phyloP scores from a whole-genome alignment of 2,113 vertebrate genomes.

The Forbesichthys papilliferus region DNA sequence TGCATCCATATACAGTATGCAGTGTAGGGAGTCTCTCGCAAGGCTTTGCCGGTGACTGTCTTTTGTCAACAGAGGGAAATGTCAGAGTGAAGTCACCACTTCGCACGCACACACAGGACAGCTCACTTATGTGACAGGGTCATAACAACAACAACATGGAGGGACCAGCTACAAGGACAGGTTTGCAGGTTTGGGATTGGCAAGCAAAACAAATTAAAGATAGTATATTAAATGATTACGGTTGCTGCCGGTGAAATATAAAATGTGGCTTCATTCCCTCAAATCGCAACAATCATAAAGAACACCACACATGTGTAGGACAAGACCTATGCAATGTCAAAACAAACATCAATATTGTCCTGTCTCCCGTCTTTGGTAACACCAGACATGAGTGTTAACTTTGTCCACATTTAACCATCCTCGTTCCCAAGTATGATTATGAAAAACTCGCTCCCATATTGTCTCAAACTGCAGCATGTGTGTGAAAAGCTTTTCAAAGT shows the following conservation, averaged over 20 bases:
- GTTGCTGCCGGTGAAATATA: neutral
- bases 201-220: neutral
- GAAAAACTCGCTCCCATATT: constrained; percentile 17
- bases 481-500: too few species aligned
- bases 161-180: constrained; percentile 5
- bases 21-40: constrained; percentile 42
- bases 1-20: neutral
- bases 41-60: constrained; percentile 28
- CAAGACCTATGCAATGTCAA: too few species aligned
- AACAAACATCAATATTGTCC: too few species aligned
- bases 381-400: constrained; percentile 30
- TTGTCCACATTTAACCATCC: neutral
- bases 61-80: constrained; percentile 58
- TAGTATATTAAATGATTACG: constrained; percentile 6
- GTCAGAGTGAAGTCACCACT: constrained; percentile 61
- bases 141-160: constrained; percentile 20
- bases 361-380: too few species aligned
- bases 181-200: constrained; percentile 7
- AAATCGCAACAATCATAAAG: neutral
- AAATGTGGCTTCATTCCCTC: constrained; percentile 9
- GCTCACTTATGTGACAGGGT: constrained; percentile 18
- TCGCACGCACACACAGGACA: constrained; percentile 32
- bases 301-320: too few species aligned
- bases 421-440: neutral
- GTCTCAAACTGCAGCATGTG: constrained; percentile 15